Base-by-base conservation (phyloP, 2,113 vertebrate genomes). In the Prunella himalayana region DNA sequence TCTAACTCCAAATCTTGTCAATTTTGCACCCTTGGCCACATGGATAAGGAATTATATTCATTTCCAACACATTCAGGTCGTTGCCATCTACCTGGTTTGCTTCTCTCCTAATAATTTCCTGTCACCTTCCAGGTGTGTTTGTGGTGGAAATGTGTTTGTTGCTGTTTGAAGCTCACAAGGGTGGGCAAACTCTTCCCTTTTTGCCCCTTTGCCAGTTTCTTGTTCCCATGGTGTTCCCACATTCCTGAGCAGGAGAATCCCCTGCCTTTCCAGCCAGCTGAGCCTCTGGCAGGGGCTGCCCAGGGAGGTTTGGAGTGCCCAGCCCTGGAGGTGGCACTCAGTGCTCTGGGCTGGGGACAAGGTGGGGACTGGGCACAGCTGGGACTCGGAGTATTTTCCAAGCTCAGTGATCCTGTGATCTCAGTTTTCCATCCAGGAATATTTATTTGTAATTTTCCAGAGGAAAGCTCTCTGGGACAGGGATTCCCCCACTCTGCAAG, bases 41-140 rank as follows among this genome's bases (percentile, higher is more conserved):
- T 4, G 8, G 44, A 10, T n/a, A 65, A 69, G 42, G 44, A 84
- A n/a, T 42, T 12, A 8, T 2, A 17, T 61, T 42, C 0, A 17
- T 75, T 91, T 45, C 35, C 49, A 71, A 0, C 19, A 8, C 1
- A 0, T 44, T 60, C 35, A 25, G 20, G 47, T 42, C 13, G 0
- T 42, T 87, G 65, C 51, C 17, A 10, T 50, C 41, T 54, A n/a
- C 20, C 42, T 9, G 4, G 1, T 61, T 88, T 61, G 44, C 37
- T 82, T 68, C 37, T 75, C 9, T 47, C 17, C 41, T 28, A 1
- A 6, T 27, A 11, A n/a, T 76, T 35, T 45, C 23, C 5, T 42
- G n/a, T 35, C 16, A 1, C 15, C 24, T 37, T 44, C 39, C 9
- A 16, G 72, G 27, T 33, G 21, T 30, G 19, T 79, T 79, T 84